Evolutionary conservation across 2,888 invertebrate species (phyloP).

Genomic region (Abrostola tripartita): DNA sequence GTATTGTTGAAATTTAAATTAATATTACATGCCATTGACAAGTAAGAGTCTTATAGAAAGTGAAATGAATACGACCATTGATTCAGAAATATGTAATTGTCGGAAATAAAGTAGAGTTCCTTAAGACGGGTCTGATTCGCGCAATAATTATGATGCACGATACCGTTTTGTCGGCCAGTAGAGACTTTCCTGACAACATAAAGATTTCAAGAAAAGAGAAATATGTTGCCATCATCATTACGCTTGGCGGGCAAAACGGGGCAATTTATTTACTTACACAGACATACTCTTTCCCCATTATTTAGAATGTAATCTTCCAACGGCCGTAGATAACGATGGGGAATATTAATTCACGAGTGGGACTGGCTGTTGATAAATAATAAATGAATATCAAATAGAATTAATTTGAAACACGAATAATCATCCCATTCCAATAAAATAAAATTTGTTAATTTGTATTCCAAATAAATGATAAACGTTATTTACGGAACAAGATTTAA

Average conservation of each 20-base stretch:
- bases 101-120: not conserved
- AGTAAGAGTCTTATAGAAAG: not conserved
- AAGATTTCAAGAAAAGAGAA: not conserved
- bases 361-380: conserved; percentile 1
- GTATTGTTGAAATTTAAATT: not conserved
- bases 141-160: not conserved
- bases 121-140: not conserved
- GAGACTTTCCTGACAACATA: not conserved
- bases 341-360: not conserved
- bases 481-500: not conserved
- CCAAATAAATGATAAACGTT: not conserved
- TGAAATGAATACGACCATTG: not conserved
- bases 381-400: not conserved
- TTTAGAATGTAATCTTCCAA: not conserved
- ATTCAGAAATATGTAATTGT: too few relatives aligned
- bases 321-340: not conserved
- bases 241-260: not conserved
- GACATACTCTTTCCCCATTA: not conserved
- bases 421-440: too few relatives aligned
- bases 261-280: not conserved
- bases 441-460: not conserved
- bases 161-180: not conserved
- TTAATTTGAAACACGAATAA: not conserved
- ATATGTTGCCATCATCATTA: conserved; percentile 1
- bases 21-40: not conserved